These are phyloP conservation scores for Acromyrmex heyeri DNA, from an alignment of 1,140 invertebrate species.

Conservation along the genomic window DNA sequence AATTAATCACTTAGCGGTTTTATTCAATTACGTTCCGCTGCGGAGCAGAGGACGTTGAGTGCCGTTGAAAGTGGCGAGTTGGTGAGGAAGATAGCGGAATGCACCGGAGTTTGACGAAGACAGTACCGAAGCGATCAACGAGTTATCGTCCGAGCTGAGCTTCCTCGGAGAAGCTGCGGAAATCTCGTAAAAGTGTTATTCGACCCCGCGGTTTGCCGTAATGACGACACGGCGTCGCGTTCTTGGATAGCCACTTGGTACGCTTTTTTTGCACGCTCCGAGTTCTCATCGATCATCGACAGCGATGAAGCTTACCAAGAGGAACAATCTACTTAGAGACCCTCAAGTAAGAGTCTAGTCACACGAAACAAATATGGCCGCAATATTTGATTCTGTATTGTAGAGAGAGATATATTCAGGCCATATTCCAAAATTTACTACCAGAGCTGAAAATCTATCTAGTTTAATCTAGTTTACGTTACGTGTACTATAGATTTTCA, in stretches of 20 bases:
- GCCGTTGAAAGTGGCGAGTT: constrained; percentile 50
- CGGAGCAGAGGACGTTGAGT: constrained; percentile 71
- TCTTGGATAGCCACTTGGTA: constrained; percentile 10
- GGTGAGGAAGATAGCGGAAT: constrained; percentile 39
- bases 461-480: too few relatives aligned
- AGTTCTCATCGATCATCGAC: constrained; percentile 82
- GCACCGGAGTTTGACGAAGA: neutral
- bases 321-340: constrained; percentile 28
- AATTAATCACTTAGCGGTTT: constrained; percentile 85
- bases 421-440: too few relatives aligned
- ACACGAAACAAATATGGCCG: too few relatives aligned
- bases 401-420: too few relatives aligned
- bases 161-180: constrained; percentile 19
- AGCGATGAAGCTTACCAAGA: constrained; percentile 79
- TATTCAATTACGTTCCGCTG: constrained; percentile 82
- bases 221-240: neutral
- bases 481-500: too few relatives aligned
- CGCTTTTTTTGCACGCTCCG: neutral
- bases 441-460: too few relatives aligned
- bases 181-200: constrained; percentile 66
- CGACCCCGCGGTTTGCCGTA: constrained; percentile 36
- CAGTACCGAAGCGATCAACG: constrained; percentile 3
- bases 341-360: too few relatives aligned
- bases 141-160: constrained; percentile 30
- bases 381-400: too few relatives aligned